Evolutionary conservation across 2,113 vertebrate genomes (phyloP), one percentile per base, ranked within the genome.

Genomic region (Bothrops jararaca): DNA sequence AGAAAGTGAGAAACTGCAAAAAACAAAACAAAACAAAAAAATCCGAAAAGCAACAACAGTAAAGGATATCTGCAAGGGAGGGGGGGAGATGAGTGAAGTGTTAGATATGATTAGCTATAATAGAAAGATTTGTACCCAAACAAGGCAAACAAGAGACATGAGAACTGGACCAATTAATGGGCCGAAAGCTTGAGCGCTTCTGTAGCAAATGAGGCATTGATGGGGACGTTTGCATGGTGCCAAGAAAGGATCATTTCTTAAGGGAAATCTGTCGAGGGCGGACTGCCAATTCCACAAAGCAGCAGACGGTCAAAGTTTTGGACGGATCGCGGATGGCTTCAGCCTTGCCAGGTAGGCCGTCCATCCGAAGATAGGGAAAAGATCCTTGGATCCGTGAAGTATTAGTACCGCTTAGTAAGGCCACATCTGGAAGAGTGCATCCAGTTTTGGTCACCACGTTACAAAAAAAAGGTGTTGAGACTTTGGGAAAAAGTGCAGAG

Each of bases 91-190:
- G 39, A 34, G n/a, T 52, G 24, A 29, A 53, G 39, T 91, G 34
- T 93, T 95, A 94, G 95, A 95, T 95, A 85, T 93, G 94, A 95
- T 96, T 89, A 96, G 95, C 95, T 95, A 93, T 94, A 94, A 91
- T 29, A 34, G 89, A 50, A 48, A 5, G 53, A 34, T 9, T 90
- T 94, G 56, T 69, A 34, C 42, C 94, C 95, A 93, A 90, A 60
- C 39, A 60, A 89, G 39, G 94, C 93, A 8, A 95, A 93, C 90
- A 92, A 10, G 56, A 42, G 7, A 48, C 26, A 4, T 20, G 34
- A 52, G 0, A 0, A 0, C 50, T 12, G 54, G n/a, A 88, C 92
- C 26, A 90, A 89, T 93, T 1, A 34, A 52, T 0, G 89, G 26
- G 2, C 9, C 90, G 9, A 58, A 3, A 18, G 85, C 92, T 52